phyloP scores from a whole-genome alignment of 2,888 invertebrate genomes.

The Camptogramma bilineatum region DNA sequence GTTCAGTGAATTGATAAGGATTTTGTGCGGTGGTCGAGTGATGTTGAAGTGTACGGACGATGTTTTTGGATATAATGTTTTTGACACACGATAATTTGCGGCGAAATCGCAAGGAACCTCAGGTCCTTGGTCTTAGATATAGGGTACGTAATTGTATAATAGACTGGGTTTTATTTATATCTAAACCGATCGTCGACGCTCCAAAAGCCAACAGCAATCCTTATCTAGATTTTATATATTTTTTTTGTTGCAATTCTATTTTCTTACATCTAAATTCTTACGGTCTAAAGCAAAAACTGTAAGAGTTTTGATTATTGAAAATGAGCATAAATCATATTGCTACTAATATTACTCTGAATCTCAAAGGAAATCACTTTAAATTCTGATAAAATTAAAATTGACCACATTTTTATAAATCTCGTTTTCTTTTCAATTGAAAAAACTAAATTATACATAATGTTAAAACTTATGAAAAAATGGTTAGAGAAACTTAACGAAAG shows the following conservation, averaged over 20 bases:
- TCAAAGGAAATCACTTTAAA: not conserved
- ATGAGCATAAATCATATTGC: not conserved
- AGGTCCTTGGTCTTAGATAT: conserved; percentile 77
- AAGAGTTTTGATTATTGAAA: no score
- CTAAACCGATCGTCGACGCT: no score
- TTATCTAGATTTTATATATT: no score
- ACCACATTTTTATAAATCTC: no score
- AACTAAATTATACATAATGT: no score
- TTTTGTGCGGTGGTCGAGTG: conserved; percentile 53
- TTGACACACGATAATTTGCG: conserved; percentile 82
- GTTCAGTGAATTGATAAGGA: no score
- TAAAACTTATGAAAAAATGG: no score
- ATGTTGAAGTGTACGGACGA: conserved; percentile 56
- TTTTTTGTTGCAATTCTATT: not conserved
- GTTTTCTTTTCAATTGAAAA: no score
- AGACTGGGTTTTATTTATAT: no score
- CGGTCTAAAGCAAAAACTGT: not conserved
- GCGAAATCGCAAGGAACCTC: conserved; percentile 79
- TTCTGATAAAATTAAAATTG: not conserved
- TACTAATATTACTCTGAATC: not conserved
- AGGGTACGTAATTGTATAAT: conserved; percentile 65
- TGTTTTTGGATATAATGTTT: conserved; percentile 84
- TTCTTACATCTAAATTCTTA: no score
- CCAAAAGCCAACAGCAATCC: no score
- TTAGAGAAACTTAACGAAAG: no score